Evolutionary conservation across 1,140 invertebrate species (phyloP), one percentile per base, ranked within the genome.

Genomic region (Nasonia vitripennis): DNA sequence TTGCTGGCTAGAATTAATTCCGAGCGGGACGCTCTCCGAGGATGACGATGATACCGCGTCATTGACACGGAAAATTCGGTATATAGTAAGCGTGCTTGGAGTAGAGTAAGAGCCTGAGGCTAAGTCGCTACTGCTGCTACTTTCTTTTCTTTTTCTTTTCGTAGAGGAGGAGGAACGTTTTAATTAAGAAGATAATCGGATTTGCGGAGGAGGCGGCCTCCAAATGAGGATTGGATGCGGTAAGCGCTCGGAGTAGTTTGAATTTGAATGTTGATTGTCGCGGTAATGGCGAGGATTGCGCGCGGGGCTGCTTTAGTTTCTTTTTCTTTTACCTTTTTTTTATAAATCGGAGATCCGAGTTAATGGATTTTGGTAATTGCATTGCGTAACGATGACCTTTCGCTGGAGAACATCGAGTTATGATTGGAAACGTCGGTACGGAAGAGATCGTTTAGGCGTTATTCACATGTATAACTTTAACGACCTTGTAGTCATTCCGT

Each of bases 1-100:
- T 78, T 78, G 77, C 77, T 78, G 7, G 48, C 10, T 37, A 14
- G 77, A 78, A 78, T 78, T 78, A 78, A 78, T 55, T 78, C 74
- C 31, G 27, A 34, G 23, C 68, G 68, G 23, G 74, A 45, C 74
- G 10, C 31, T 34, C 31, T 31, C 71, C 37, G 0, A n/a, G 37
- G 20, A 37, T 75, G 55, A 62, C 55, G 55, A 62, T 62, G 55
- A 62, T 62, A n/a, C 74, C 41, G n/a, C 70, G 34, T 45, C 74
- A 41, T 75, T 45, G 74, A 45, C 74, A 75, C n/a, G 74, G 74
- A 75, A 48, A 45, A 75, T 75, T 75, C 20, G 20, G 17, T 34
- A 75, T 41, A 75, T 41, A 75, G 74, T 5, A 41, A 31, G 34
- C 10, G 12, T 23, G 70, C 11, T 37, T 34, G 20, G 27, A 37